Evolutionary conservation across 1,140 invertebrate species (phyloP).

Genomic region (Muscidifurax raptorellus): DNA sequence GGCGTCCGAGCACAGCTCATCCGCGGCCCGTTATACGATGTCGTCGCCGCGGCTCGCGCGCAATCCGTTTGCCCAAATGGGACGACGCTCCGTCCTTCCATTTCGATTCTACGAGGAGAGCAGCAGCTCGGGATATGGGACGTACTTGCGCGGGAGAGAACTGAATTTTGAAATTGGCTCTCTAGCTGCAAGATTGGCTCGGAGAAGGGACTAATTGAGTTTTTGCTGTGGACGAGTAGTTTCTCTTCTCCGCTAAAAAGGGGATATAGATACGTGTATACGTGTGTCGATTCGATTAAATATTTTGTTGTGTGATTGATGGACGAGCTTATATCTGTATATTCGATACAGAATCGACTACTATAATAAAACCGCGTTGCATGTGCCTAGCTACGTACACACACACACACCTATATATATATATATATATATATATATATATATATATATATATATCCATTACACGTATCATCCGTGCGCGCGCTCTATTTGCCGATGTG

Average conservation of each 20-base stretch:
- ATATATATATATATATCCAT: too few relatives aligned
- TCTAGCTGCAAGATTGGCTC: neutral
- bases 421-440: too few relatives aligned
- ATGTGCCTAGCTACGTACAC: too few relatives aligned
- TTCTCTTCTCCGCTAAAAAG: neutral
- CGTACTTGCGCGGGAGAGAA: neutral
- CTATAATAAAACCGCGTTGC: too few relatives aligned
- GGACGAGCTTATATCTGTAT: too few relatives aligned
- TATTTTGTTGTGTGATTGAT: too few relatives aligned
- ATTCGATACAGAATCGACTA: too few relatives aligned
- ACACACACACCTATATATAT: too few relatives aligned
- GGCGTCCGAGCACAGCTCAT: neutral
- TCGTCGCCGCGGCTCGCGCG: slow-evolving; percentile 35
- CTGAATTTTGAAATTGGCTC: slow-evolving; percentile 16
- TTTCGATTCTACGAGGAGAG: slow-evolving; percentile 23
- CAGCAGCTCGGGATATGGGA: neutral
- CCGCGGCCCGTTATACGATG: slow-evolving; percentile 19
- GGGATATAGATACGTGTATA: too few relatives aligned
- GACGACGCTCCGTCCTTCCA: slow-evolving; percentile 4
- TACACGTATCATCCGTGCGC: too few relatives aligned
- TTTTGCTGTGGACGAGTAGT: neutral
- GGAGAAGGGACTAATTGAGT: neutral
- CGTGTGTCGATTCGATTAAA: too few relatives aligned
- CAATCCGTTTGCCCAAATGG: slow-evolving; percentile 37
- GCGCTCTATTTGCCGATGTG: neutral